Evolutionary conservation across 1,140 invertebrate species (phyloP), one percentile per base, ranked within the genome.

Genomic region (Hirudo medicinalis): DNA sequence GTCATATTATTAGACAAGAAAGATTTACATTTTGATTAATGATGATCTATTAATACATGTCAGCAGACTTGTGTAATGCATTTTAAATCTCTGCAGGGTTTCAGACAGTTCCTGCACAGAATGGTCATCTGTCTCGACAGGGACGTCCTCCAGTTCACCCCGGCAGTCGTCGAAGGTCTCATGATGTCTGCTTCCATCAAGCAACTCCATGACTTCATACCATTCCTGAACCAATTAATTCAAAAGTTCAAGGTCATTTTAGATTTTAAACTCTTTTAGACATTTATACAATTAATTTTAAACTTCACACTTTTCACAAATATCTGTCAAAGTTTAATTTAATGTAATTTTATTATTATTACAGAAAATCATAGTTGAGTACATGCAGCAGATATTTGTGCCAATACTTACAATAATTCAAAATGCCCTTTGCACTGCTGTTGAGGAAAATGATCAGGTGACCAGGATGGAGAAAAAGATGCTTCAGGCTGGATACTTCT

Each of bases 91-190:
- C 79, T 81, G 67, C 77, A 76, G 77, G 80, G 83, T 25, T 80
- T 87, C 20, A 77, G 86, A 6, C 85, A 86, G 77, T 85, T 84
- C 75, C 77, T 87, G 67, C 86, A 87, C 76, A 80, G 86, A 27
- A 84, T 87, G 81, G 84, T 87, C 11, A 85, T 87, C 25, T 87
- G 86, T 77, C 75, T 87, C 66, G 85, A 86, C 74, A 81, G 80
- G 40, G 85, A 86, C 75, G 79, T 87, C 19, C 74, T 87, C n/a
- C 85, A 85, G 0, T 84, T 84, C 73, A 79, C 87, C 54, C 85
- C 85, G 9, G 40, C 79, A 4, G 83, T 84, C 6, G 81, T 86
- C 29, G 81, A 85, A 74, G 79, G 78, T 69, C 78, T 87, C 40
- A 77, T 87, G 11, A 84, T 83, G 72, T 77, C 82, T 54, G 80